Evolutionary conservation across 2,797 vertebrate species (phyloP).

Genomic region (Adelosebastes latens): DNA sequence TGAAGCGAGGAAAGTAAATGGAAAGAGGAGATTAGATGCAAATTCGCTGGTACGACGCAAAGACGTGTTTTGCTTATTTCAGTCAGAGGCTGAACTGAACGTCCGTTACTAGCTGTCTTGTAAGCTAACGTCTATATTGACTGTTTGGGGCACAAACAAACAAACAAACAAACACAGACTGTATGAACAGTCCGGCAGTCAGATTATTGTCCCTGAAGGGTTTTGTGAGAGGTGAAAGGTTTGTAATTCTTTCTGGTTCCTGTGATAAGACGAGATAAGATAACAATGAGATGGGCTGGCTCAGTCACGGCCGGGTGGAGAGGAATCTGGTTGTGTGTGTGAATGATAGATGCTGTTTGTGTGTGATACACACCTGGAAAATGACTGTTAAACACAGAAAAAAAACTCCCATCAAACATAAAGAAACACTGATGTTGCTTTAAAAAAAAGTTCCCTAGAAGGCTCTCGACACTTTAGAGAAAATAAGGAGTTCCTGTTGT

Average conservation of each 20-base stretch:
- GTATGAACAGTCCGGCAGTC: not conserved
- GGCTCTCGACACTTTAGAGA: not conserved
- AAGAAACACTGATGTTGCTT: not conserved
- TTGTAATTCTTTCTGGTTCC: not conserved
- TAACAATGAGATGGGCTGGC: not conserved
- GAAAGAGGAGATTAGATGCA: not conserved
- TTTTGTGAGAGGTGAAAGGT: slow-evolving; percentile 4
- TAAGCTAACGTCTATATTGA: not conserved
- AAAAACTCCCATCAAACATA: not conserved
- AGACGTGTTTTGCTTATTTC: not conserved
- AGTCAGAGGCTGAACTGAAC: not conserved
- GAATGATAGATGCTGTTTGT: not conserved
- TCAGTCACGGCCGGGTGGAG: not conserved
- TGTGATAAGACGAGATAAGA: not conserved
- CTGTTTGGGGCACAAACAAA: not conserved
- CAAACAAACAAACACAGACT: not conserved
- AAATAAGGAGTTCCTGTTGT: not conserved
- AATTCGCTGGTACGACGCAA: not conserved
- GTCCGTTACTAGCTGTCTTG: not conserved
- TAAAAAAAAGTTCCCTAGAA: not conserved
- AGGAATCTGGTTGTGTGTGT: not conserved
- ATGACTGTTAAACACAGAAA: not conserved
- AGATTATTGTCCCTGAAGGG: not conserved
- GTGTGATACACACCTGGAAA: not conserved
- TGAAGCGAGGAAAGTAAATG: not conserved